Conservation (phyloP, 2,113 vertebrate genomes). For the Bungarus multicinctus region DNA sequence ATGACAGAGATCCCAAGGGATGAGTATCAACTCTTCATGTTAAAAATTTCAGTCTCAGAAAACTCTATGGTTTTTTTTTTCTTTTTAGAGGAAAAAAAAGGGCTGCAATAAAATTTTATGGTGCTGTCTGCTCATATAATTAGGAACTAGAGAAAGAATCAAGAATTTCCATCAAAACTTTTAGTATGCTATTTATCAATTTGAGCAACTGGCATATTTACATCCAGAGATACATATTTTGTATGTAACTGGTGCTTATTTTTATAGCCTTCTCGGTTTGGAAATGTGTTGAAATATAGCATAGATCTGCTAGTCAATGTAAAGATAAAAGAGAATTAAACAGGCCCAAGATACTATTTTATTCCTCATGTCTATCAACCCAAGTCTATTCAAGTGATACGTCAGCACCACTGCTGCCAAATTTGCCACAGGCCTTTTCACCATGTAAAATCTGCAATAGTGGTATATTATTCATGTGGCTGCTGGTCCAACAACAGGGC, state of each 20-base stretch:
- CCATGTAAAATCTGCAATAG: neutral
- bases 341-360: neutral
- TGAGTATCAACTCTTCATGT: accelerated
- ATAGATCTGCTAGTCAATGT: neutral
- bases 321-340: neutral
- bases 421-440: neutral
- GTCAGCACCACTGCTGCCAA: neutral
- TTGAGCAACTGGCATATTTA: neutral
- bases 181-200: slow-evolving; percentile 26
- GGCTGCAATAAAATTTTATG: neutral
- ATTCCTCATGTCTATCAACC: neutral
- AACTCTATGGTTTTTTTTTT: neutral
- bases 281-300: neutral
- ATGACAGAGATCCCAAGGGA: neutral
- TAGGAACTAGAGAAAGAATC: slow-evolving; percentile 9
- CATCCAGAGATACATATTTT: neutral
- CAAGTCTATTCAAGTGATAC: neutral
- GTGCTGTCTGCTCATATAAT: neutral
- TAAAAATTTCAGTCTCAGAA: neutral
- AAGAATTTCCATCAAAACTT: slow-evolving; percentile 9
- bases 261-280: neutral
- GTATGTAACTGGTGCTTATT: neutral
- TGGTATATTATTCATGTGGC: neutral
- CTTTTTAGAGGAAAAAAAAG: neutral
- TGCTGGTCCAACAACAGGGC: neutral